Percentiles rank a stretch among this genome's conserved stretches.
phyloP scores from a whole-genome alignment of 2,888 invertebrate genomes.

The Epistrophella euchroma region DNA sequence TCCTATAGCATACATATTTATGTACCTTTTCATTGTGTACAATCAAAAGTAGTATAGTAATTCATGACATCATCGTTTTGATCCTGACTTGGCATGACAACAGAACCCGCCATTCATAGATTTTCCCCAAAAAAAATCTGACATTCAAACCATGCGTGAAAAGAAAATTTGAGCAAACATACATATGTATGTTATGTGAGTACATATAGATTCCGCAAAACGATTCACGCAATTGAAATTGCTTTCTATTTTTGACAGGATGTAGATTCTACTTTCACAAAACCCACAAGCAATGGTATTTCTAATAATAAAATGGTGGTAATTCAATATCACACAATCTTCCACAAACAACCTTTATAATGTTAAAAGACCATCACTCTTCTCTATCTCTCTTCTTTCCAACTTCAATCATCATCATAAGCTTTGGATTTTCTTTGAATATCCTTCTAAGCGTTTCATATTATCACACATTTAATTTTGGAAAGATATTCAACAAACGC shows the following conservation, averaged over 20 bases:
- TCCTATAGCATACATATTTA: background rate
- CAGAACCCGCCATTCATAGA: slow-evolving; percentile 1
- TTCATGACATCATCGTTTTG: slow-evolving; percentile 30
- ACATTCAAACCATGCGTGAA: slow-evolving; percentile 43
- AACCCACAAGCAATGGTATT: background rate
- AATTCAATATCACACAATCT: slow-evolving; percentile 33
- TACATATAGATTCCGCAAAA: background rate
- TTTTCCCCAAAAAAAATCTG: slow-evolving; percentile 10
- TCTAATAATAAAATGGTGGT: slow-evolving; percentile 15
- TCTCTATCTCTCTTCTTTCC: background rate
- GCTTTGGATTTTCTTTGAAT: slow-evolving; percentile 14
- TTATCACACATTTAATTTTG: slow-evolving; percentile 18
- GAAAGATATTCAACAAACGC: slow-evolving; percentile 18
- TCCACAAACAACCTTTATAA: slow-evolving; percentile 2
- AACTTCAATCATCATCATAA: slow-evolving; percentile 22
- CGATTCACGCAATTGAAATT: slow-evolving; percentile 46
- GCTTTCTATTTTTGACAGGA: slow-evolving; percentile 24
- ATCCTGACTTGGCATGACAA: slow-evolving; percentile 15
- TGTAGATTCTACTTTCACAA: background rate
- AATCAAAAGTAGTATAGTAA: background rate
- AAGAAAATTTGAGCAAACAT: slow-evolving; percentile 22
- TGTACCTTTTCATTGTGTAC: slow-evolving; percentile 11
- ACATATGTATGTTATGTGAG: no score
- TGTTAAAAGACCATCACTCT: slow-evolving; percentile 14
- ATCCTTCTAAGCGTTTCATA: slow-evolving; percentile 13